Percentiles rank a stretch among this genome's conserved stretches.
These are phyloP conservation scores for Ianthella basta DNA, from an alignment of 37 sponge, comb jelly and placozoan species.

Conservation along the genomic window DNA sequence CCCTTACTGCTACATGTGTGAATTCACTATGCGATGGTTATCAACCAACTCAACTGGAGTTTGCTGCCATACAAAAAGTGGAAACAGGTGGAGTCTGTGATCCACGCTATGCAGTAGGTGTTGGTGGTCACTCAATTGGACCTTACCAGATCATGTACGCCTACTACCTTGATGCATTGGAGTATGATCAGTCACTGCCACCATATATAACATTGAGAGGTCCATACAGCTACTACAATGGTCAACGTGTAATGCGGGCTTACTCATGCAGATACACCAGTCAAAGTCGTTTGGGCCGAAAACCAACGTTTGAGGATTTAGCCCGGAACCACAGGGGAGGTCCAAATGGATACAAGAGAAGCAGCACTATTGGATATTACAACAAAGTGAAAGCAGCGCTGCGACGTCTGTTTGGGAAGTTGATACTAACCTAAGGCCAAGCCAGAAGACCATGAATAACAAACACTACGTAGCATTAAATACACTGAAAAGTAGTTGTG, in stretches of 20 bases:
- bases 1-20: no score
- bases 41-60: background rate
- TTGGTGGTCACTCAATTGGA: slow-evolving; percentile 30
- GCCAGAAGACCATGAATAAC: no score
- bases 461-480: no score
- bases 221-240: background rate
- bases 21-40: slow-evolving; percentile 14
- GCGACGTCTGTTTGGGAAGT: no score
- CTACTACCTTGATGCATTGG: slow-evolving; percentile 52
- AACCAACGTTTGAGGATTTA: slow-evolving; percentile 19
- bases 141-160: slow-evolving; percentile 45
- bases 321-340: slow-evolving; percentile 21
- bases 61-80: slow-evolving; percentile 14
- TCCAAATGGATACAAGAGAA: slow-evolving; percentile 14
- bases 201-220: slow-evolving; percentile 18
- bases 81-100: slow-evolving; percentile 13
- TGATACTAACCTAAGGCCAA: no score
- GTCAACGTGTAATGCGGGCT: background rate
- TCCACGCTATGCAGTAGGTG: slow-evolving; percentile 29
- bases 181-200: slow-evolving; percentile 11
- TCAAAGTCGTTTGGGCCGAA: slow-evolving; percentile 8
- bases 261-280: slow-evolving; percentile 46
- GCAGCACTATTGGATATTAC: background rate
- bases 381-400: background rate
- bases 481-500: no score